Percentiles rank a stretch among this genome's conserved stretches.
Conservation (phyloP, 2,113 vertebrate species). For the Canis aureus region DNA sequence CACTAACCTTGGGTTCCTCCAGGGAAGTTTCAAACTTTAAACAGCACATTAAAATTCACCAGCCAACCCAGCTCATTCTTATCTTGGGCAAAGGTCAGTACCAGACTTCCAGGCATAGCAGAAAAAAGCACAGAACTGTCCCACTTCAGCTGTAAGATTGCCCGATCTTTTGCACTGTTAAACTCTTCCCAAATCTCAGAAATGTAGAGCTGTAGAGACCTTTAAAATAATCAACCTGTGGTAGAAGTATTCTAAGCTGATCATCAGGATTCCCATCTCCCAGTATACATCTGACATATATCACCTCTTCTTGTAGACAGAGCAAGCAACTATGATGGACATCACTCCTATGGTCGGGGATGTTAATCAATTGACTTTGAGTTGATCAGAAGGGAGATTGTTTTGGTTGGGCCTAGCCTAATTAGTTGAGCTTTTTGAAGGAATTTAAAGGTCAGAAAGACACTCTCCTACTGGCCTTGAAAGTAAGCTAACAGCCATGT, state of each 20-base stretch:
- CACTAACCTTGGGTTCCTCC: background rate
- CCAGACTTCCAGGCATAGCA: background rate
- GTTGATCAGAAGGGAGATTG: background rate
- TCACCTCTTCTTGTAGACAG: background rate
- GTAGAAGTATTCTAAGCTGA: background rate
- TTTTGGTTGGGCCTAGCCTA: background rate
- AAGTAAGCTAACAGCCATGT: fast-evolving
- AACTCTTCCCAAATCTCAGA: background rate
- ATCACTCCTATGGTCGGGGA: fast-evolving
- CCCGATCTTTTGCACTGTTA: background rate
- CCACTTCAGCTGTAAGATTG: background rate
- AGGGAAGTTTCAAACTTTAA: background rate
- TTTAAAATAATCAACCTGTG: background rate
- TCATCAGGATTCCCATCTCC: background rate
- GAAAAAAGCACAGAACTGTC: background rate
- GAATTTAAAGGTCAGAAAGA: background rate
- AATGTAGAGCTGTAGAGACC: background rate
- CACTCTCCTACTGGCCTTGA: no score
- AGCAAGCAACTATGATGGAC: background rate
- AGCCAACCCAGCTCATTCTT: background rate
- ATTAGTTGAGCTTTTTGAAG: background rate
- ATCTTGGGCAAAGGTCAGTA: background rate
- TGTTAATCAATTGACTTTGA: background rate
- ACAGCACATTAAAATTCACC: background rate
- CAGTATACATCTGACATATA: no score